These are phyloP conservation scores for Lasioglossum marginatum DNA, from an alignment of 2,888 invertebrate genomes.

Conservation along the genomic window DNA sequence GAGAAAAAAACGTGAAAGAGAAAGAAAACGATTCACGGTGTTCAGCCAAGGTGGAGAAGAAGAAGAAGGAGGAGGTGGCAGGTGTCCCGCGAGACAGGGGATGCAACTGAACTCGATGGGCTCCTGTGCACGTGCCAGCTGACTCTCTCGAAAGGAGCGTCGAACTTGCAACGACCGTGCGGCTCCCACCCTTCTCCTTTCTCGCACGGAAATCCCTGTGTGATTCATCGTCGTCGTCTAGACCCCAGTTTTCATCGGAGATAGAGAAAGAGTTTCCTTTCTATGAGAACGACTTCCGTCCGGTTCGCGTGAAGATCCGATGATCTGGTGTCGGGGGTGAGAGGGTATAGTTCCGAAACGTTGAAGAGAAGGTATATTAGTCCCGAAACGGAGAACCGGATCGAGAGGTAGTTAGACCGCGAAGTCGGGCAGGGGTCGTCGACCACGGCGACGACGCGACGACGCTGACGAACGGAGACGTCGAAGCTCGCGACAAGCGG, in stretches of 20 bases:
- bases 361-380: background rate
- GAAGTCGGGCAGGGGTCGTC: conserved; percentile 62
- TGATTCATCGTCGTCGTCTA: background rate
- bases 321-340: conserved; percentile 3
- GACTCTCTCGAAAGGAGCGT: conserved; percentile 55
- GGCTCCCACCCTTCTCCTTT: conserved; percentile 19
- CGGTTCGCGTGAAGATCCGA: conserved; percentile 20
- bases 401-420: conserved; percentile 1
- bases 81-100: conserved; percentile 28
- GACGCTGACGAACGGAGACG: conserved; percentile 20
- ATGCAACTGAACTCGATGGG: conserved; percentile 50
- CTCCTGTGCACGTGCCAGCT: conserved; percentile 63
- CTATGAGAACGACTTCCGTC: conserved; percentile 3
- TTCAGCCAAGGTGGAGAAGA: background rate
- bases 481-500: background rate
- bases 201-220: background rate
- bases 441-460: conserved; percentile 48
- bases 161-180: conserved; percentile 55
- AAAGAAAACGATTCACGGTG: background rate
- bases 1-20: background rate
- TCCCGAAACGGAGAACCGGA: background rate
- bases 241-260: background rate
- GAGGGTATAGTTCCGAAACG: background rate
- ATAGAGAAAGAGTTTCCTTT: background rate
- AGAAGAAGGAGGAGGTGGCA: background rate